Conservation (phyloP, 2,797 vertebrate species). For the Carapus acus region DNA sequence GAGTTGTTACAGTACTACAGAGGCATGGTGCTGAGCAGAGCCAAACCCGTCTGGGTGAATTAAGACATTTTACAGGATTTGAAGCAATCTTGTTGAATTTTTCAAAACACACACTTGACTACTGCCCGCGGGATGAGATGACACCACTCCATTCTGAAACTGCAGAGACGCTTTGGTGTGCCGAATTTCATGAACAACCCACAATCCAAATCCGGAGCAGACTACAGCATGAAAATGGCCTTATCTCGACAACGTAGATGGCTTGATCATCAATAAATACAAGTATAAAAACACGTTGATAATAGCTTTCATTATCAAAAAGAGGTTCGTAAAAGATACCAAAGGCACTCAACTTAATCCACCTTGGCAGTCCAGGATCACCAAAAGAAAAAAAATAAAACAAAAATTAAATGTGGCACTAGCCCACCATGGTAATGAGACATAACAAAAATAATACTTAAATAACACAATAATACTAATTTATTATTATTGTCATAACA, state of each 20-base stretch:
- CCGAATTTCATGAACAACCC: conserved; percentile 35
- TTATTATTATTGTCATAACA: conserved; percentile 81
- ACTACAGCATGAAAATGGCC: conserved; percentile 51
- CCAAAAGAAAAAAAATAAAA: conserved; percentile 75
- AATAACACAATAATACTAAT: conserved; percentile 84
- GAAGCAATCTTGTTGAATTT: conserved; percentile 39
- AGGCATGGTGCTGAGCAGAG: conserved; percentile 62
- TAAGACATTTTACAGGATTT: conserved; percentile 64
- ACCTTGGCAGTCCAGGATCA: conserved; percentile 85
- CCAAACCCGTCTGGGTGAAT: conserved; percentile 50
- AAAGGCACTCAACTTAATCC: conserved; percentile 87
- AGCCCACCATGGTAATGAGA: conserved; percentile 79
- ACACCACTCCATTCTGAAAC: conserved; percentile 36
- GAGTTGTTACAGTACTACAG: conserved; percentile 72
- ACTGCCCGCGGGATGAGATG: conserved; percentile 55
- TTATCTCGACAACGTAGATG: conserved; percentile 84
- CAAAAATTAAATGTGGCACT: conserved; percentile 84
- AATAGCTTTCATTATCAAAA: conserved; percentile 69
- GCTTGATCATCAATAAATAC: conserved; percentile 99
- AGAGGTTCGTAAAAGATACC: conserved; percentile 63
- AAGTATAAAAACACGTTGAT: conserved; percentile 76
- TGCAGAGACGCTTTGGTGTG: conserved; percentile 36
- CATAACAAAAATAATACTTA: conserved; percentile 90
- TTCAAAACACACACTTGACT: conserved; percentile 31
- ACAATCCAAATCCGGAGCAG: conserved; percentile 36